Evolutionary conservation across 2,888 invertebrate genomes (phyloP), one percentile per base, ranked within the genome.

Genomic region (Hypercompe scribonia): DNA sequence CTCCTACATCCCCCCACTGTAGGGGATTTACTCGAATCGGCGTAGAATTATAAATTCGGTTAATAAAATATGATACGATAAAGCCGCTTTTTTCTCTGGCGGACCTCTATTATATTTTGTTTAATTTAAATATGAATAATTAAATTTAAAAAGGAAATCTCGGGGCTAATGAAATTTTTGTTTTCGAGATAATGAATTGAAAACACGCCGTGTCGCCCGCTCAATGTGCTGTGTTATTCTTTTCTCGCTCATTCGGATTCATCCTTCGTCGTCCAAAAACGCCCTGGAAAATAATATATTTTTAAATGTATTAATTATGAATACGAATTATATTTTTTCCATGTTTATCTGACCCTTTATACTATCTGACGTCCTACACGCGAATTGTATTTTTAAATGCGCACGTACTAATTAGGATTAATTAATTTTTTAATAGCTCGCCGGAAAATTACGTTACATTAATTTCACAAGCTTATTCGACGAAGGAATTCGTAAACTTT

Each of bases 91-190:
- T 89, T 88, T 89, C 85, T 85, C 89, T 88, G 84, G 86, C 92
- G 90, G 92, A 92, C 94, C 94, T 94, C 94, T 95, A 95, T 95
- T 95, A 95, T 95, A 95, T 95, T 95, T 93, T 95, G 95, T 95
- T 95, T 95, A 95, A 95, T 95, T 95, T 95, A 95, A 95, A 95
- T 95, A 95, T 95, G 95, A 95, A 95, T 95, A 95, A 95, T 95
- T 95, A 94, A 95, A 94, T 94, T 93, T 93, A 93, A 94, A 95
- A 94, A 94, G 93, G 94, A 94, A 95, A 94, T 94, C 95, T 94
- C 92, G 88, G 92, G 89, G 93, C 93, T 95, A 95, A 95, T 95
- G 95, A 95, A 95, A 93, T 95, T 95, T 95, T 94, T 95, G 95
- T 95, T 95, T 95, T 95, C 88, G 93, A 94, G 95, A 95, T 95